Percentiles rank a stretch among this genome's conserved stretches.
Evolutionary conservation across 2,888 invertebrate genomes (phyloP).

Genomic region (Pelosia muscerda): DNA sequence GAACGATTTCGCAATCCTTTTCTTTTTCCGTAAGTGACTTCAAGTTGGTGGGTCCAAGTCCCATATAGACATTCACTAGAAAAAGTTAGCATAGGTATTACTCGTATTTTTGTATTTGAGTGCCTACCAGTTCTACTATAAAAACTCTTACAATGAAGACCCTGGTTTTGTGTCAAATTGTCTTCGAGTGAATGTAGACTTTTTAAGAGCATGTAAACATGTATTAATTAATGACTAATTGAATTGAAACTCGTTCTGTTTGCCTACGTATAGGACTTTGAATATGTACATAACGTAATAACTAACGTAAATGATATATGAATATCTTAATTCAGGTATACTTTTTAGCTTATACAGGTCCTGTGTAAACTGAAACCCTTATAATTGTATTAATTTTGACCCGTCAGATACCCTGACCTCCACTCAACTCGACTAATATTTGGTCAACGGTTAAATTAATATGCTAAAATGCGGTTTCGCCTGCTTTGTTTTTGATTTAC

Average conservation of each 20-base stretch:
- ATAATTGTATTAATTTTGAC: slow-evolving; percentile 38
- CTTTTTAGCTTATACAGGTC: slow-evolving; percentile 22
- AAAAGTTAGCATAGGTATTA: too few relatives aligned
- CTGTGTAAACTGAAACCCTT: slow-evolving; percentile 39
- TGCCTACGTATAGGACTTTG: not conserved
- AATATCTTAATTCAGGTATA: slow-evolving; percentile 24
- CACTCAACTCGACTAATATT: slow-evolving; percentile 33
- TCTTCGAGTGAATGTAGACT: too few relatives aligned
- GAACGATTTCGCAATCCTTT: too few relatives aligned
- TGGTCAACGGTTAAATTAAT: slow-evolving; percentile 33
- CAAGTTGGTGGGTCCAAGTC: too few relatives aligned
- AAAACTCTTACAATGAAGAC: too few relatives aligned
- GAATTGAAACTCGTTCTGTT: not conserved
- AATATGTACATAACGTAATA: not conserved
- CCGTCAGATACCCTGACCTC: slow-evolving; percentile 31
- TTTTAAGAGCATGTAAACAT: too few relatives aligned
- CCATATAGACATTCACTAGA: too few relatives aligned
- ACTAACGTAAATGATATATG: not conserved
- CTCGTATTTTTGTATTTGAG: too few relatives aligned
- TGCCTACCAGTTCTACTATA: too few relatives aligned
- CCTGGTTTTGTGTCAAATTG: too few relatives aligned
- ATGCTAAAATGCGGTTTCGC: slow-evolving; percentile 29
- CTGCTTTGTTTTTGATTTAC: slow-evolving; percentile 31
- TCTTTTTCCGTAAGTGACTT: too few relatives aligned
- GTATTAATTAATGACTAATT: not conserved